Base-by-base conservation (phyloP, 2,113 vertebrate species). In the Australoheros scitulus region DNA sequence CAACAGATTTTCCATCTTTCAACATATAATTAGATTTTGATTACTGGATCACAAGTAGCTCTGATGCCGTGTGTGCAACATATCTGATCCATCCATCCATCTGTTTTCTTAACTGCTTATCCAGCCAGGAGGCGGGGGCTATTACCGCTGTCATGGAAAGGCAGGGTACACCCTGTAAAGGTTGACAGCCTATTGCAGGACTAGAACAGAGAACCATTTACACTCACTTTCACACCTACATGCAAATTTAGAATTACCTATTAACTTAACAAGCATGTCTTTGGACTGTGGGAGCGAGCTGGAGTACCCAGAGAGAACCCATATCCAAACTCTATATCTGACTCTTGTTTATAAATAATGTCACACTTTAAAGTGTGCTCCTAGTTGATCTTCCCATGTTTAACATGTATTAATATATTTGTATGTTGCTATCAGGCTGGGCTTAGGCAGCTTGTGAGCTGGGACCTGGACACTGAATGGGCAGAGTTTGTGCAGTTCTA, bases 401-500 rank as follows among this genome's bases (percentile, higher is more conserved):
- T 26, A 76, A 43, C 36, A 20, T 77, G 24, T 29, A 14, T 13
- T 38, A 20, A 11, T 83, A 24, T 43, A 6, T 82, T 10, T 85
- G 50, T 56, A 11, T 80, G 26, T 55, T 61, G 24, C 22, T 75
- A 20, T 61, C 91, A 99, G 98, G 97, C 96, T 92, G 98, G 98
- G 56, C 96, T 98, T 90, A 97, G 98, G 75, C 97, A 98, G 77
- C 89, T 99, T 77, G 96, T 99, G 92, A 99, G 97, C 95, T 97
- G 96, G 96, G 98, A 99, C 85, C 92, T 99, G 93, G 98, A 99
- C 90, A 99, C 98, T 0, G 97, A 97, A 6, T 99, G 98, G 98
- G 98, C 97, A 17, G 98, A 99, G 94, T 99, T 99, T 92, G 96
- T 99, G 36, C 98, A 99, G 96, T 99, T 99, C 95, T 99, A 99